Conservation (phyloP, 2,113 vertebrate genomes). For the Aramus guarauna region DNA sequence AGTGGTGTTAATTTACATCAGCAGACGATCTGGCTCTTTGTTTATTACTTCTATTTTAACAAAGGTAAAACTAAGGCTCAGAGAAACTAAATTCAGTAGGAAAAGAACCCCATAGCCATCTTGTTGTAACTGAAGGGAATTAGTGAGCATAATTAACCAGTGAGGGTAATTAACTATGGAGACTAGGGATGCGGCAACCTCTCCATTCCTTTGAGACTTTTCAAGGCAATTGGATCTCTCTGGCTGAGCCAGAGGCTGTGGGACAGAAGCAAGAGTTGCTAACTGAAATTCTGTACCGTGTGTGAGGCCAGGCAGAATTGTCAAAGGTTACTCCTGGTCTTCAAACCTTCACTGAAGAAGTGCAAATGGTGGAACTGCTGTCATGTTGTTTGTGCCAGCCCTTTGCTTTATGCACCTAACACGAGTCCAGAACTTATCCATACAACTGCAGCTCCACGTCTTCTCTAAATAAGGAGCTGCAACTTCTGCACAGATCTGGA, state of each 20-base stretch:
- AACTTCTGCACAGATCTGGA: neutral
- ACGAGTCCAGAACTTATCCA: neutral
- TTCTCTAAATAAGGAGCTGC: neutral
- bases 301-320: neutral
- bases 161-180: neutral
- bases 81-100: neutral
- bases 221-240: neutral
- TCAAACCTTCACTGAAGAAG: neutral
- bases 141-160: neutral
- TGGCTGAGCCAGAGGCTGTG: neutral
- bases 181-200: neutral
- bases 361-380: neutral
- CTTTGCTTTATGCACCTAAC: neutral
- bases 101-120: fast-evolving
- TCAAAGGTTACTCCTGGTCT: neutral
- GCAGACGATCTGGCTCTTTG: neutral
- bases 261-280: neutral
- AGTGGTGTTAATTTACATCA: neutral
- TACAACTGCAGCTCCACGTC: neutral
- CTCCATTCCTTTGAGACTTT: neutral
- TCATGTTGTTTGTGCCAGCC: neutral
- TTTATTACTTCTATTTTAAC: neutral
- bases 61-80: neutral
- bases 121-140: neutral
- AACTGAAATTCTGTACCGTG: neutral